Base-by-base conservation (phyloP, 1,140 invertebrate genomes). In the Megalonaias nervosa region DNA sequence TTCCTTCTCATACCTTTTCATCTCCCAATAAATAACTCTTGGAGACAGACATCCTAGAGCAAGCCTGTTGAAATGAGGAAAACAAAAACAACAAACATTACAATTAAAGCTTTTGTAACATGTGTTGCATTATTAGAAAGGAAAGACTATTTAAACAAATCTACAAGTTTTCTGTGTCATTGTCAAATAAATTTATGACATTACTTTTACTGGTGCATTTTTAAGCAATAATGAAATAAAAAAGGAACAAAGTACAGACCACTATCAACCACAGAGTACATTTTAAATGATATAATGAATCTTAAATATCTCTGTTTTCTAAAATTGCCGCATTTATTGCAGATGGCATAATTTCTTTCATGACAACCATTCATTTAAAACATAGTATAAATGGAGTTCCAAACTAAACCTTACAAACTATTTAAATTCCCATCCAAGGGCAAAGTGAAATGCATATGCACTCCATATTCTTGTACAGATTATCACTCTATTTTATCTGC, bases 41-140 rank as follows among this genome's bases (percentile, higher is more conserved):
- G 91, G 88, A 31, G 90, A 91, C 56, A 91, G 74, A 69, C 89
- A 90, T 13, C 91, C 91, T 81, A 86, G 81, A 21, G 90, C 86
- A n/a, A 91, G 78, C 87, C 87, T 89, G 65, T 21, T 68, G 76
- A 16, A 48, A 55, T 9, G 65, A 70, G n/a, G n/a, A 0, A 75
- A 3, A 73, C 48, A 23, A 61, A 59, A 38, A 48, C 12, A 67
- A 31, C 21, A 60, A 31, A 23, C 26, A 59, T 67, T 62, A 0
- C 12, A 68, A 59, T 68, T 26, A 38, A n/a, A 68, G 17, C 26
- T 31, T 15, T 55, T 48, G 57, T 55, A 55, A 58, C 2, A 19
- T 9, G 6, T 62, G 19, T 9, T 5, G 4, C 19, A 23, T n/a
- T 62, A 23, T n/a, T 23, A 62, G 3, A n/a, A 14, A 62, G 19